Percentiles rank a stretch among this genome's conserved stretches.
These are phyloP conservation scores for Serilophus lunatus DNA, from an alignment of 2,113 vertebrate species.

Conservation along the genomic window DNA sequence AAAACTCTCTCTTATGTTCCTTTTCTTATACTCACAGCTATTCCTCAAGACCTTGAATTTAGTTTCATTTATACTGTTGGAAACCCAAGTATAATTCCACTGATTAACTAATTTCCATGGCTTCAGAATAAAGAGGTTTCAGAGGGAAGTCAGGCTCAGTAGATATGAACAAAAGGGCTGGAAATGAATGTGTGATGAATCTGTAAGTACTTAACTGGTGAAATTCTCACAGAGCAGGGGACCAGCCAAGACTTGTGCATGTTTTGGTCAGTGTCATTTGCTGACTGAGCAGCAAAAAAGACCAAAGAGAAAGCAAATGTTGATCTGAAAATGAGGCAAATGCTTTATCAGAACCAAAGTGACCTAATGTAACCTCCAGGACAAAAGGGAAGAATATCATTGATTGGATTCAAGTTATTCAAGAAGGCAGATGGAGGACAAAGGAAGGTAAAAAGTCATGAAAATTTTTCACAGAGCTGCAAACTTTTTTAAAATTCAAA, in stretches of 20 bases:
- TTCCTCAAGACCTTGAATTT: background rate
- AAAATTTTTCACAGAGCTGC: background rate
- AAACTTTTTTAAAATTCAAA: background rate
- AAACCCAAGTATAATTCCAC: background rate
- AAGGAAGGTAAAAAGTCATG: background rate
- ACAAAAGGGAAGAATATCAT: background rate
- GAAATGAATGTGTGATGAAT: background rate
- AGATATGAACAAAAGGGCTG: background rate
- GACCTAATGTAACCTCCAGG: background rate
- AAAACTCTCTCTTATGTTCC: background rate
- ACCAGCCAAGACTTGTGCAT: background rate
- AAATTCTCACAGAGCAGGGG: background rate
- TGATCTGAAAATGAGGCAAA: background rate
- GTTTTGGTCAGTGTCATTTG: background rate
- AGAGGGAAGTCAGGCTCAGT: background rate
- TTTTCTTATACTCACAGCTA: background rate
- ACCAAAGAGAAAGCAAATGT: background rate
- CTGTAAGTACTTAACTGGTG: background rate
- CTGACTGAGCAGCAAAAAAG: background rate
- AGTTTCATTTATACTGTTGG: background rate
- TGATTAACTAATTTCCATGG: background rate
- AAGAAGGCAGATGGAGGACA: background rate
- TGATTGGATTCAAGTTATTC: background rate
- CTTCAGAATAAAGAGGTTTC: background rate
- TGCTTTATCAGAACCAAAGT: background rate